Evolutionary conservation across 2,113 vertebrate species (phyloP).

Genomic region (Odobenus rosmarus): DNA sequence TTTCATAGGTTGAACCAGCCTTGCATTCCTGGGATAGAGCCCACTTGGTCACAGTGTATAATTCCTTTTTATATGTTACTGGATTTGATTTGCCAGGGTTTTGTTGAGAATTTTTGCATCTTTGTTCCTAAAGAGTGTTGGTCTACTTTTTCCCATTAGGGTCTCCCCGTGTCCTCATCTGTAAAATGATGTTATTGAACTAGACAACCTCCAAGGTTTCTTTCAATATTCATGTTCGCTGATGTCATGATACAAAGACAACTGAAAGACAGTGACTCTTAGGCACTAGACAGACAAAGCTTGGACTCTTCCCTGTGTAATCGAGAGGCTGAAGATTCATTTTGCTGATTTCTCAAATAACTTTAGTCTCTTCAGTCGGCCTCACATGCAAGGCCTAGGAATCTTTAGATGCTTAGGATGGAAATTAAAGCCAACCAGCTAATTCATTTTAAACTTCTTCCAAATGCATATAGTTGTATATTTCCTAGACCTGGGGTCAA

Average conservation of each 20-base stretch:
- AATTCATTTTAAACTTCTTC: not conserved
- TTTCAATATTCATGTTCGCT: not conserved
- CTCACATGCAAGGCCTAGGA: not conserved
- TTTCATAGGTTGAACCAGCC: not conserved
- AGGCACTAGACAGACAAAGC: not conserved
- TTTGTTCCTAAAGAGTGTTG: not conserved
- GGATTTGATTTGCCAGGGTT: not conserved
- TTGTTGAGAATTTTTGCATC: not conserved
- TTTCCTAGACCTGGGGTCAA: not conserved
- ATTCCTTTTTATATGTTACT: not conserved
- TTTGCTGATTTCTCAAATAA: not conserved
- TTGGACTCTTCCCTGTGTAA: not conserved
- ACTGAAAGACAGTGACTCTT: not conserved
- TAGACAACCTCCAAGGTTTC: not conserved
- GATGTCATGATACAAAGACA: not conserved
- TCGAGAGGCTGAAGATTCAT: not conserved
- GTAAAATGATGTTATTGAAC: not conserved
- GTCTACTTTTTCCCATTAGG: not conserved
- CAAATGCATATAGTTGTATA: not conserved
- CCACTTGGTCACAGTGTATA: not conserved
- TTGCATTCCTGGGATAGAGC: slow-evolving; percentile 9
- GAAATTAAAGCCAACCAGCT: not conserved
- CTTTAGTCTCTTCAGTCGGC: not conserved
- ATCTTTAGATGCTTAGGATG: not conserved
- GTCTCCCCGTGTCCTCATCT: not conserved